A percentile compares a stretch with the other conserved stretches of the same genome.
Evolutionary conservation across 2,888 invertebrate species (phyloP).

Genomic region (Drosophila cyrtoloma): DNA sequence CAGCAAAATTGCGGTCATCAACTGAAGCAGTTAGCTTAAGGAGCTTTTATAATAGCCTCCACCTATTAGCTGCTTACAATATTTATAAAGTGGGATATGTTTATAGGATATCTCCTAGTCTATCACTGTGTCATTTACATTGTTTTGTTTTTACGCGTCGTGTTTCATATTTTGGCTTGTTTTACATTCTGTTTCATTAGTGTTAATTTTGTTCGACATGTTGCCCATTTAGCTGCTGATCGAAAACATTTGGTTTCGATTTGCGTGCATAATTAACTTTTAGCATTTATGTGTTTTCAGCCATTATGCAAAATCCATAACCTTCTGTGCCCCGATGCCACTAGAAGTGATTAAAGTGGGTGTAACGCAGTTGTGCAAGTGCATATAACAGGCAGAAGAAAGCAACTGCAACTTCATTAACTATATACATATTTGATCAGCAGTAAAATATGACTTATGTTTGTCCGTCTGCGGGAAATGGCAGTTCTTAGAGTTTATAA

Average conservation of each 20-base stretch:
- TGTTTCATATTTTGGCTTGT: conserved; percentile 51
- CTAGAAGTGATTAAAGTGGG: neutral
- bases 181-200: conserved; percentile 61
- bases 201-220: conserved; percentile 54
- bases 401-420: neutral
- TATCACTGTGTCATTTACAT: neutral
- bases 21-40: neutral
- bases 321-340: neutral
- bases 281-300: conserved; percentile 7
- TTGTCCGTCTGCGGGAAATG: neutral
- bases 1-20: neutral
- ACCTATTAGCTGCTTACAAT: neutral
- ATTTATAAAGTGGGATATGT: neutral
- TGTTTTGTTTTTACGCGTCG: conserved; percentile 31
- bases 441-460: neutral
- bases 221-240: conserved; percentile 71
- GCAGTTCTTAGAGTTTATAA: neutral
- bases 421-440: neutral
- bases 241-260: conserved; percentile 80
- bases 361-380: neutral
- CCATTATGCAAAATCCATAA: neutral
- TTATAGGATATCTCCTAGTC: neutral
- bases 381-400: neutral
- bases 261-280: conserved; percentile 80
- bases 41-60: no score